These are phyloP conservation scores for Acrobasis repandana DNA, from an alignment of 2,888 invertebrate species.

Conservation along the genomic window DNA sequence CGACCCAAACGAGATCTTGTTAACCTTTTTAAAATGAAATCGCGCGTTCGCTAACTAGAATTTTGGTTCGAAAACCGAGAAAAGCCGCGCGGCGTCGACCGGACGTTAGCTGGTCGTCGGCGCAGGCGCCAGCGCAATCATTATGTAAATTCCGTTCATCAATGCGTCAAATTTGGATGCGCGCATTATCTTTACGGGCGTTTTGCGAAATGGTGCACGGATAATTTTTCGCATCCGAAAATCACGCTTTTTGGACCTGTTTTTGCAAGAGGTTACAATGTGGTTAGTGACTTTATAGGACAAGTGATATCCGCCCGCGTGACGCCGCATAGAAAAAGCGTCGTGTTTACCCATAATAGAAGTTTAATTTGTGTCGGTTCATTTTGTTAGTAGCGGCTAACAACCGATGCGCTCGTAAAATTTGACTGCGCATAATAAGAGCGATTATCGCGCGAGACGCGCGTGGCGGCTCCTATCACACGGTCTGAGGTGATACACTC, in stretches of 20 bases:
- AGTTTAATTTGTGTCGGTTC: conserved; percentile 69
- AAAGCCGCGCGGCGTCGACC: conserved; percentile 63
- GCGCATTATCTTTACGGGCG: conserved; percentile 55
- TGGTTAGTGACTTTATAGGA: conserved; percentile 52
- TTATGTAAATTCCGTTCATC: conserved; percentile 75
- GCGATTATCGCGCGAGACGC: conserved; percentile 67
- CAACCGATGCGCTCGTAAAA: conserved; percentile 77
- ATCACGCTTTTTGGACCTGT: conserved; percentile 34
- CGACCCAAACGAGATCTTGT: conserved; percentile 80
- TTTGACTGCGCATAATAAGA: conserved; percentile 80
- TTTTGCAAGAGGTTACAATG: conserved; percentile 16
- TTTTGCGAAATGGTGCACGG: conserved; percentile 58
- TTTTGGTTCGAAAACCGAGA: conserved; percentile 80
- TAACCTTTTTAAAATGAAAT: conserved; percentile 82
- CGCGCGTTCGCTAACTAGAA: conserved; percentile 80
- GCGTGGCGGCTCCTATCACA: conserved; percentile 60
- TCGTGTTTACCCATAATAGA: conserved; percentile 63
- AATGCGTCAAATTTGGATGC: conserved; percentile 45
- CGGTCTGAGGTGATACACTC: conserved; percentile 60
- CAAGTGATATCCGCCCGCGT: conserved; percentile 53
- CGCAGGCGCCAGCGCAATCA: conserved; percentile 73
- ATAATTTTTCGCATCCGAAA: conserved; percentile 38
- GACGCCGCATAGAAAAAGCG: conserved; percentile 58
- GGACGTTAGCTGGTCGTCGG: conserved; percentile 50
- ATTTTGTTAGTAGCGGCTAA: conserved; percentile 71